phyloP scores from a whole-genome alignment of 2,888 invertebrate species.

The Fragum fragum region DNA sequence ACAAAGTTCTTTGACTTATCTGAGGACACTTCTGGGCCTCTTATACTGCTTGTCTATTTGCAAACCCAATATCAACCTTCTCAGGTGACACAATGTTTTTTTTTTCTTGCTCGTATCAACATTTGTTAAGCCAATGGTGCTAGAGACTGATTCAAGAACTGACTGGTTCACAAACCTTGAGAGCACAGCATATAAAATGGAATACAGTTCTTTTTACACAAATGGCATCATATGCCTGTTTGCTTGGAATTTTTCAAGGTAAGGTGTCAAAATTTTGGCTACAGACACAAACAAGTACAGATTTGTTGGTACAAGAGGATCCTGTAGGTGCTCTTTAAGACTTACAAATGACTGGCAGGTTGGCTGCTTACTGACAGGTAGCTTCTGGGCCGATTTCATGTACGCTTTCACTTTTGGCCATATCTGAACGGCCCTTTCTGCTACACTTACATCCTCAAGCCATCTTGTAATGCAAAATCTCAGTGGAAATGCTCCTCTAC shows the following conservation, averaged over 20 bases:
- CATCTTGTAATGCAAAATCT: slow-evolving; percentile 61
- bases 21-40: not conserved
- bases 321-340: slow-evolving; percentile 23
- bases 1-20: slow-evolving; percentile 6
- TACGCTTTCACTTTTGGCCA: slow-evolving; percentile 42
- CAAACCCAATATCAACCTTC: slow-evolving; percentile 36
- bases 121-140: not conserved
- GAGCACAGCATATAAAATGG: not conserved
- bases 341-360: slow-evolving; percentile 36
- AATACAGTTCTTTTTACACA: not conserved
- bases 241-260: slow-evolving; percentile 41
- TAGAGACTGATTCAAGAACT: not conserved
- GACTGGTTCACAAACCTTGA: slow-evolving; percentile 16
- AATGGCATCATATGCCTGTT: slow-evolving; percentile 42
- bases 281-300: slow-evolving; percentile 39
- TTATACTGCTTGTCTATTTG: slow-evolving; percentile 12
- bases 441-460: slow-evolving; percentile 57
- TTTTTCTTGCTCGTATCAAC: slow-evolving; percentile 8
- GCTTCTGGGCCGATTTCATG: slow-evolving; percentile 24
- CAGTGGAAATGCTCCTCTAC: slow-evolving; percentile 55
- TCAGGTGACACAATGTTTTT: slow-evolving; percentile 15
- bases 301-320: slow-evolving; percentile 34
- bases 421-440: slow-evolving; percentile 42
- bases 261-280: slow-evolving; percentile 41
- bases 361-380: slow-evolving; percentile 10